Evolutionary conservation across 2,113 vertebrate species (phyloP), one percentile per base, ranked within the genome.

Genomic region (Salvelinus fontinalis): DNA sequence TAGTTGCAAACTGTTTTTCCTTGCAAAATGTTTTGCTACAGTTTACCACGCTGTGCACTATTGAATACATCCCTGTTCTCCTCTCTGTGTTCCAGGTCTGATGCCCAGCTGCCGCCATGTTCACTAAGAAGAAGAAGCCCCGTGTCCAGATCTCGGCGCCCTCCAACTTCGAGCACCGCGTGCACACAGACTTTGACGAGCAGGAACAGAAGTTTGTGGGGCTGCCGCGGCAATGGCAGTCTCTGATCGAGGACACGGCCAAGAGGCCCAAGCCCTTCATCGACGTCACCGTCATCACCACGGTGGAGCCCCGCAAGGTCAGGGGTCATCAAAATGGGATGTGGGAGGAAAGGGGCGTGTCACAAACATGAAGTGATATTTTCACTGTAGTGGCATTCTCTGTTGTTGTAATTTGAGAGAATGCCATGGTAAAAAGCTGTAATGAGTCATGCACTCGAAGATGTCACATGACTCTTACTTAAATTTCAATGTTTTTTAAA

Each of bases 141-240:
- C 95, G 96, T 0, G 84, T 98, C 1, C 96, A 98, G 91, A 99
- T 99, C 88, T 99, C 97, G 0, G 96, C 95, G 0, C 97, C 97
- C 0, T 98, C 95, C 31, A 98, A 99, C 89, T 99, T 99, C 0
- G 97, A 99, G 91, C 97, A 99, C 82, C 96, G 97, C 0, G 97
- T 98, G 3, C 97, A 98, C 84, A 98, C 97, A 0, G 97, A 97
- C 26, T 99, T 97, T 0, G 97, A 98, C 76, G 89, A 95, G 73
- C 93, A 95, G 1, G 96, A 98, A 87, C 97, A 98, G 92, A 96
- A 95, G 81, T 99, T 99, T 79, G 97, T 96, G 0, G 97, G 97
- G 11, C 89, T 98, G 85, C 97, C 97, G 0, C 92, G 95, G 4
- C 97, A 99, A 89, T 98, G 97, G 97, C 97, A 98, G 87, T 97